Evolutionary conservation across 2,888 invertebrate species (phyloP).

Genomic region (Nesidiocoris tenuis): DNA sequence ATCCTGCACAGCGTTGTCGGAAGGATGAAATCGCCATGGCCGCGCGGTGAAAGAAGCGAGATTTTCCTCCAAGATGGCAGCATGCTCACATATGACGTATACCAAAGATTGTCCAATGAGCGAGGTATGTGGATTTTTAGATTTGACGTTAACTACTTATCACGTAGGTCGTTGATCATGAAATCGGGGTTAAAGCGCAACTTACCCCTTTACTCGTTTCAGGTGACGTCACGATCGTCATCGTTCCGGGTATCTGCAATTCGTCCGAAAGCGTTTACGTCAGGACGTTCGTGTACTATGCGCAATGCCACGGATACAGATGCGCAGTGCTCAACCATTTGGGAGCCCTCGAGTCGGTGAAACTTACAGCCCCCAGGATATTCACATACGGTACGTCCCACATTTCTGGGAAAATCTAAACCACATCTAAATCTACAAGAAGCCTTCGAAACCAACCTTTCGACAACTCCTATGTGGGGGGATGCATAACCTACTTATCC

Average conservation of each 20-base stretch:
- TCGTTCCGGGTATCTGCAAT: conserved; percentile 91
- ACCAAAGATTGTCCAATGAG: conserved; percentile 64
- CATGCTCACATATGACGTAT: conserved; percentile 88
- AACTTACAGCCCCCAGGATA: conserved; percentile 82
- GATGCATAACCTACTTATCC: too few relatives aligned
- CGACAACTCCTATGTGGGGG: too few relatives aligned
- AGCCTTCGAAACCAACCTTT: too few relatives aligned
- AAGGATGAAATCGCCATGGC: conserved; percentile 84
- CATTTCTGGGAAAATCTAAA: not conserved
- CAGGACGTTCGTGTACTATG: conserved; percentile 87
- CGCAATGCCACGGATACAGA: conserved; percentile 85
- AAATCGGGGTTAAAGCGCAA: too few relatives aligned
- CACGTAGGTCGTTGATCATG: too few relatives aligned
- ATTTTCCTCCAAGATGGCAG: conserved; percentile 77
- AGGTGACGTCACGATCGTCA: conserved; percentile 85
- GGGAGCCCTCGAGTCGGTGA: conserved; percentile 81
- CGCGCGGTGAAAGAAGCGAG: conserved; percentile 78
- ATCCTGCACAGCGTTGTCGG: conserved; percentile 86
- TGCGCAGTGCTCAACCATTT: conserved; percentile 93
- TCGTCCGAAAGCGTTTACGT: conserved; percentile 93
- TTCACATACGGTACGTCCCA: conserved; percentile 82
- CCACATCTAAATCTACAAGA: not conserved
- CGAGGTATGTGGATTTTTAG: conserved; percentile 44
- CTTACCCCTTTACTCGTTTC: too few relatives aligned
- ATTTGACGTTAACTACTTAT: too few relatives aligned